Base-by-base conservation (phyloP, 2,888 invertebrate species). In the Andrena praecox region DNA sequence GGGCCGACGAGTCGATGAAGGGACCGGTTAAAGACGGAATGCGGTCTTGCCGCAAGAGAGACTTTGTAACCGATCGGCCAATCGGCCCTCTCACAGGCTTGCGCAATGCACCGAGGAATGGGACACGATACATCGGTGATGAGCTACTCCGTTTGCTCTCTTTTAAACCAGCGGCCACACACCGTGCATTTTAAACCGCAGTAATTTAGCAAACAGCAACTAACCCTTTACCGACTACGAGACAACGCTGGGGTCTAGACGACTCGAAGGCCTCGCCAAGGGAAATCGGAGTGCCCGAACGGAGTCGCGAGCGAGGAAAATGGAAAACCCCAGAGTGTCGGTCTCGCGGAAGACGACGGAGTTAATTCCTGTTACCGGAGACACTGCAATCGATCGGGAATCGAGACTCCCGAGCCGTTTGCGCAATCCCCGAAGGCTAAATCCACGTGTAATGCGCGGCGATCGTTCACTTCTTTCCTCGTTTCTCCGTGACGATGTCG, bases 1-100 rank as follows among this genome's bases (percentile, higher is more conserved):
- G 88, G 89, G 80, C 86, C 89, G 85, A 88, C 87, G 88, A 85
- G 81, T 80, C 81, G 85, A 82, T 71, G 85, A 89, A 85, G 89
- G 89, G 90, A 90, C 88, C 90, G 91, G 90, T 92, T 91, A 89
- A 91, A 90, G 82, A 74, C 86, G 90, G 91, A 92, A 92, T 92
- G 92, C 85, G 90, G 92, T 92, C 90, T 88, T 86, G 90, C 90
- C 89, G 89, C 91, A 90, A 91, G 87, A 90, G 81, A 75, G 88
- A 91, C 89, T 90, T 91, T 91, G 91, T 90, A 91, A 92, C 89
- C 85, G 90, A 92, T 92, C 92, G 79, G 86, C 80, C 82, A 84
- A 86, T 85, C 85, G 80, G 52, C 72, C 82, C 81, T 85, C 85
- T 85, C 80, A 60, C 82, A 73, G 59, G 76, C 77, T 88, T 88